Base-by-base conservation (phyloP, 2,888 invertebrate species). In the Melanostoma mellinum region DNA sequence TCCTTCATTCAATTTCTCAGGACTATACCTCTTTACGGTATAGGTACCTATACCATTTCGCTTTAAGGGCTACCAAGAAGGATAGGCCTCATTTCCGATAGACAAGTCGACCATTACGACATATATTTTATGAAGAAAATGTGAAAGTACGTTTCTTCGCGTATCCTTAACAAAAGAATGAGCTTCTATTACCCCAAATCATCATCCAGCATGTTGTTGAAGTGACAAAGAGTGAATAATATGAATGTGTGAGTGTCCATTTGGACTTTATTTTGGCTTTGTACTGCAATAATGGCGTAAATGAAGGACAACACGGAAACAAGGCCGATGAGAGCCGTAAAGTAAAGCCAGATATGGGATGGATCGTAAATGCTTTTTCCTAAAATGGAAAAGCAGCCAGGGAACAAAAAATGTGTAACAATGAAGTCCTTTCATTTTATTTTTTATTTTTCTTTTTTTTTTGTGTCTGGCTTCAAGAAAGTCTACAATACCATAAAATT, bases 81-180 rank as follows among this genome's bases (percentile, higher is more conserved):
- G 73, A 82, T 74, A 63, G 82, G 73, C 72, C 68, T 73, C 69
- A 78, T 82, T 82, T 82, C 78, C 77, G 73, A 69, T 82, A 78
- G 48, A 65, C 63, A 78, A 77, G 77, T 58, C 77, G 72, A 55
- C 73, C 69, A 65, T 78, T 63, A 82, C 82, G 71, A 63, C 61
- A 68, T 63, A 2, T 9, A 78, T 77, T 77, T 68, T 63, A 61
- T 46, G 46, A 35, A 36, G 40, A 50, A 58, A 68, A 61, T 60
- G 46, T 72, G 50, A 67, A 48, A 38, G 44, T 81, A 52, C 48
- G 20, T 46, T 46, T 67, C 67, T 71, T 65, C 48, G 72, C 44
- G 71, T 50, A 40, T 72, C 33, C 52, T 61, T 67, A 42, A n/a
- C 40, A 42, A 40, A 42, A 20, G 38, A 44, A 44, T 50, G 50